phyloP scores from a whole-genome alignment of 2,113 vertebrate species.

The Pungitius pungitius region DNA sequence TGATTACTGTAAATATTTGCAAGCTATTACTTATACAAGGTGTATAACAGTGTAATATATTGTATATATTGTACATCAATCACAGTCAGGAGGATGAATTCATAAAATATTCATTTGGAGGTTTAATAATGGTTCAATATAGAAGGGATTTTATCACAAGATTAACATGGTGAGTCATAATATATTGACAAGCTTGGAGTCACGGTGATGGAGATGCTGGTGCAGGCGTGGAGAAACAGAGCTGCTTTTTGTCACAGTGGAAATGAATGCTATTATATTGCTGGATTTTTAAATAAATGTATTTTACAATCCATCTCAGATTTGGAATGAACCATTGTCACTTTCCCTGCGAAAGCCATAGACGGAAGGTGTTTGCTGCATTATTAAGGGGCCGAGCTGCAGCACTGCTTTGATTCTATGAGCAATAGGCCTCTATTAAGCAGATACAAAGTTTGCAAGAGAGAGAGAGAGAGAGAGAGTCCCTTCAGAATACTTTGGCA shows the following conservation, averaged over 20 bases:
- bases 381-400: slow-evolving; percentile 61
- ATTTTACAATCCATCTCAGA: slow-evolving; percentile 30
- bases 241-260: background rate
- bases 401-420: slow-evolving; percentile 56
- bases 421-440: slow-evolving; percentile 57
- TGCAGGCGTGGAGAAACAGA: background rate
- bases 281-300: slow-evolving; percentile 14
- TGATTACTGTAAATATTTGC: slow-evolving; percentile 32
- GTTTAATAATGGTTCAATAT: slow-evolving; percentile 34
- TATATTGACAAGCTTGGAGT: slow-evolving; percentile 3
- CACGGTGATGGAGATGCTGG: background rate
- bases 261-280: slow-evolving; percentile 1
- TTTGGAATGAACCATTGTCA: slow-evolving; percentile 29
- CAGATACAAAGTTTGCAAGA: slow-evolving; percentile 48
- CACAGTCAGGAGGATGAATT: slow-evolving; percentile 31
- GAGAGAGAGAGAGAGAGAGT: background rate
- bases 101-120: slow-evolving; percentile 14
- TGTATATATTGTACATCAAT: slow-evolving; percentile 51
- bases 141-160: slow-evolving; percentile 15
- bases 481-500: slow-evolving; percentile 45
- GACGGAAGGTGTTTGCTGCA: slow-evolving; percentile 54
- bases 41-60: slow-evolving; percentile 41
- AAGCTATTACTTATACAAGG: slow-evolving; percentile 19
- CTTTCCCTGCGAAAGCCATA: slow-evolving; percentile 14
- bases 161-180: slow-evolving; percentile 14